Evolutionary conservation across 2,888 invertebrate species (phyloP), one percentile per base, ranked within the genome.

Genomic region (Rutpela maculata): DNA sequence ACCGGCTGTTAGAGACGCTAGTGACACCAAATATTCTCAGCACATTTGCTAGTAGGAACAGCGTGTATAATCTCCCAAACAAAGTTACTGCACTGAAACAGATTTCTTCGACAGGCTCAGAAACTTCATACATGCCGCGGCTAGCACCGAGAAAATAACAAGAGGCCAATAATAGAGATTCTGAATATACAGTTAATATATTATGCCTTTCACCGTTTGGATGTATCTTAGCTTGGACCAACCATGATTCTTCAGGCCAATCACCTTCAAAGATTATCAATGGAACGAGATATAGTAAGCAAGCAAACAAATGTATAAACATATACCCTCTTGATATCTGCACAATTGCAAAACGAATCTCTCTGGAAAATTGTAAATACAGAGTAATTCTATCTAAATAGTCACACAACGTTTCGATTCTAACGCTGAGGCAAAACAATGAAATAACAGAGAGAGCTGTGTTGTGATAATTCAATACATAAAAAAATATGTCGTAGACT

Each of bases 1-100:
- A 90, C 76, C 89, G 89, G 7, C 88, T 85, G 75, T 89, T 87
- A 0, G 89, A 88, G 19, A 88, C 87, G 2, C 86, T 86, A 6
- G 86, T 80, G 0, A 84, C 76, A 12, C 85, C 85, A 68, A 86
- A 85, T 11, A 84, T 66, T 81, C 85, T 22, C 82, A 90, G 68
- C 11, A 85, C 73, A 50, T 76, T 78, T 11, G 85, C 85, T 22
- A 84, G 73, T 3, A 87, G 77, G 31, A 85, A 79, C 18, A 86
- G 82, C 1, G 85, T 83, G 70, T 80, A 86, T 17, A 85, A 81
- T 57, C 85, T 74, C 10, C 88, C 88, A 10, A 76, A 59, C 18
- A 86, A 71, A 4, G 80, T 76, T 17, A 85, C 78, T 10, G 85
- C 1, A 12, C 83, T 76, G 26, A 85, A 78, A 18, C 80, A 79